These are phyloP conservation scores for Bellardia pandia DNA, from an alignment of 2,888 invertebrate genomes.

Conservation along the genomic window DNA sequence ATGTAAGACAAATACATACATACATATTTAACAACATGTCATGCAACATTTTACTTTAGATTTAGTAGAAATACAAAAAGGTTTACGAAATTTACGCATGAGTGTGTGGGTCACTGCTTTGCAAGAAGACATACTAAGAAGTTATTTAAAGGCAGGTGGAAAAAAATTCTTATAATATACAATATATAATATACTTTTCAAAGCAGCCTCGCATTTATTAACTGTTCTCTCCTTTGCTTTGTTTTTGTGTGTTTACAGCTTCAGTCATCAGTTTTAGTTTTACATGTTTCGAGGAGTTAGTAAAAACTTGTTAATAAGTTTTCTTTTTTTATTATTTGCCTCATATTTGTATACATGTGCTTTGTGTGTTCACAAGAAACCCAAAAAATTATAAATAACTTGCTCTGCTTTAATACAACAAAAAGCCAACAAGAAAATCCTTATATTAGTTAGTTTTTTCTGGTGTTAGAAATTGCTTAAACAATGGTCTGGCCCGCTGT, in stretches of 20 bases:
- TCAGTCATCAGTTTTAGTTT: slow-evolving; percentile 43
- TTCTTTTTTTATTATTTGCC: not conserved
- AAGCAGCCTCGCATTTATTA: too few species aligned
- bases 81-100: not conserved
- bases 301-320: slow-evolving; percentile 54
- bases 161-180: too few species aligned
- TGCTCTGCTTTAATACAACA: not conserved
- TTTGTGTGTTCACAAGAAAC: not conserved
- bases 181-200: too few species aligned
- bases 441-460: not conserved
- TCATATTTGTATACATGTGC: not conserved
- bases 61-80: not conserved
- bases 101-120: not conserved
- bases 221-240: not conserved
- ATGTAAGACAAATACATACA: not conserved
- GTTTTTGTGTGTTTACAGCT: slow-evolving; percentile 20
- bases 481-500: slow-evolving; percentile 24
- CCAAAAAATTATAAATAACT: slow-evolving; percentile 21
- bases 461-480: not conserved
- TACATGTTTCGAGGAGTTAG: slow-evolving; percentile 35
- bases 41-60: slow-evolving; percentile 28
- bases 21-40: slow-evolving; percentile 18
- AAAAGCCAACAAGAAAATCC: too few species aligned
- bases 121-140: not conserved
- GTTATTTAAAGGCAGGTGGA: not conserved